Evolutionary conservation across 2,888 invertebrate genomes (phyloP).

Genomic region (Gortyna flavago): DNA sequence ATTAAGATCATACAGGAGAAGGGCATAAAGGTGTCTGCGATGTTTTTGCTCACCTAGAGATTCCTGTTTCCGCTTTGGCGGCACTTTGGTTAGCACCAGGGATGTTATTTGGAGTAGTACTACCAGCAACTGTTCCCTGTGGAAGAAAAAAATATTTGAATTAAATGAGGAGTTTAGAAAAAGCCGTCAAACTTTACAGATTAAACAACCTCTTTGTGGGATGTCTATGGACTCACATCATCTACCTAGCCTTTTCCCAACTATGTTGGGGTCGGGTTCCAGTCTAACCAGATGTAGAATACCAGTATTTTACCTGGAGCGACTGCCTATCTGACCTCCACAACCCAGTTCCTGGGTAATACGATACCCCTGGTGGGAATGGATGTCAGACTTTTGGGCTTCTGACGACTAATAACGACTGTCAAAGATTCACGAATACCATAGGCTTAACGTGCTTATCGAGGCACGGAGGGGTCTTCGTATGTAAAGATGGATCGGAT

Average conservation of each 20-base stretch:
- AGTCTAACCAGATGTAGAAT: background rate
- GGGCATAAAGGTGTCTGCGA: background rate
- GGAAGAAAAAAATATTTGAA: background rate
- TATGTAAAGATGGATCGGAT: background rate
- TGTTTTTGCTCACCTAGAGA: conserved; percentile 89
- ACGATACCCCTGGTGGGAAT: too few species aligned
- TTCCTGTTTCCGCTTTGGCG: conserved; percentile 93
- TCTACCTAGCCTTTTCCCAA: background rate
- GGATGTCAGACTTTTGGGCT: too few species aligned
- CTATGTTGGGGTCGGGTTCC: background rate
- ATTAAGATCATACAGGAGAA: conserved; percentile 6
- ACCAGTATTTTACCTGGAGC: background rate
- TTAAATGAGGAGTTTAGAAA: background rate
- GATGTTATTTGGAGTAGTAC: conserved; percentile 98
- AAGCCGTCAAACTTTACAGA: background rate
- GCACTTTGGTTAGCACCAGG: conserved; percentile 94
- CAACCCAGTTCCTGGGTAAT: too few species aligned
- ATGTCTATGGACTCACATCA: background rate
- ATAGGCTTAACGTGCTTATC: background rate
- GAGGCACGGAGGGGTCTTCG: background rate
- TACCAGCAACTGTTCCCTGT: conserved; percentile 95
- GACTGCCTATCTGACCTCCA: too few species aligned
- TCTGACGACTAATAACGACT: too few species aligned
- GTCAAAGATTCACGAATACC: too few species aligned
- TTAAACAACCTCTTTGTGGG: background rate